Evolutionary conservation across 2,888 invertebrate species (phyloP), one percentile per base, ranked within the genome.

Genomic region (Acanthosoma haemorrhoidale): DNA sequence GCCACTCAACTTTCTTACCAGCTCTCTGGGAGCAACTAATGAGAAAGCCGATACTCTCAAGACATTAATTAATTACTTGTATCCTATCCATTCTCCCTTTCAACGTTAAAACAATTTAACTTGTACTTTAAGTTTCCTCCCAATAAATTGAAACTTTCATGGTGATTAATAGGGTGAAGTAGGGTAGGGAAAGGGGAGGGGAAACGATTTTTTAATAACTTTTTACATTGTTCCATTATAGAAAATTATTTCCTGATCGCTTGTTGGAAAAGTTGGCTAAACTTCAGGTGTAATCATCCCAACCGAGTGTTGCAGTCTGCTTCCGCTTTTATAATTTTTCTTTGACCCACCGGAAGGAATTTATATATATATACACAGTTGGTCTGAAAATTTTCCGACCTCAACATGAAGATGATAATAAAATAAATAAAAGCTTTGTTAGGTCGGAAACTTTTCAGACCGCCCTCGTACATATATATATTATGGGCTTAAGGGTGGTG

Each of bases 21-120:
- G 61, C 13, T 11, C n/a, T n/a, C 21, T 6, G n/a, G 38, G 6
- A 4, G 4, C 11, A 6, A 36, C 61, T 61, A 61, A 61, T 61
- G 61, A 36, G 61, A 61, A 36, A 61, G 34, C 36, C 61, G 61
- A 61, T 61, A 61, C 59, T 29, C 36, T 36, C 61, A 32, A 34
- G 34, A 61, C 59, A 32, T 31, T 31, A 59, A 59, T 36, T 61
- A 61, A 61, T 61, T 61, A 36, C 34, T 59, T 32, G 59, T 59
- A 59, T 34, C 59, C 4, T 38, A 61, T 36, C 61, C 36, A 34
- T n/a, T 61, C 34, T 61, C 61, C 32, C 34, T 61, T 61, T 61
- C 25, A 61, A 21, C 36, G 16, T 61, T 61, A 61, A 21, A 61
- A 34, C 61, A 61, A 61, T 61, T 61, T 61, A 61, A 61, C 36